Conservation (phyloP, 2,113 vertebrate genomes). For the Steatornis caripensis region DNA sequence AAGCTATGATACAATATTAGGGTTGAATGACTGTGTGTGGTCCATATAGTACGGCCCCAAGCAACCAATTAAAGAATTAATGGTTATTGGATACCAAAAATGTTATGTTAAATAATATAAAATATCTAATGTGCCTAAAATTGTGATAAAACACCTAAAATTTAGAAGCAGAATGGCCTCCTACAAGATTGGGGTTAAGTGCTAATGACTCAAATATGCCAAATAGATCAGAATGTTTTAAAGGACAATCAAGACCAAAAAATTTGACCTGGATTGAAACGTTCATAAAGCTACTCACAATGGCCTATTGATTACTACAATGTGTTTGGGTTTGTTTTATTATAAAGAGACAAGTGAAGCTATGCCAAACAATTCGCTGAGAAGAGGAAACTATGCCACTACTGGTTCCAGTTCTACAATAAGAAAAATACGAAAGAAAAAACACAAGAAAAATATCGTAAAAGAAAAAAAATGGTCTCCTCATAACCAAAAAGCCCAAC, state of each 20-base stretch:
- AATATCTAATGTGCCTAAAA: constrained; percentile 36
- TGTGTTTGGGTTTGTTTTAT: constrained; percentile 36
- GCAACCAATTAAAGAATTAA: constrained; percentile 63
- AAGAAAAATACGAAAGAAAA: constrained; percentile 4
- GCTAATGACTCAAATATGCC: constrained; percentile 16
- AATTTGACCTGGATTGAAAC: constrained; percentile 6
- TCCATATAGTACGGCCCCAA: constrained; percentile 36
- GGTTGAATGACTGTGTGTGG: constrained; percentile 45
- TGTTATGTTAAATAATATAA: constrained; percentile 47
- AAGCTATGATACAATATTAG: constrained; percentile 27
- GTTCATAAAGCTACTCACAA: constrained; percentile 31
- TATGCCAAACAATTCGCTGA: constrained; percentile 7
- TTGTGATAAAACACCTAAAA: constrained; percentile 35
- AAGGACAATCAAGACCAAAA: constrained; percentile 13
- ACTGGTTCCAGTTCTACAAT: constrained; percentile 11
- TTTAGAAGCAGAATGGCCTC: background rate
- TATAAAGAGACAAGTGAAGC: constrained; percentile 36
- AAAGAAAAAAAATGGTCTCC: background rate
- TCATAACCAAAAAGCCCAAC: background rate
- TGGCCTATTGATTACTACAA: constrained; percentile 45
- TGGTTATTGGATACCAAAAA: constrained; percentile 52
- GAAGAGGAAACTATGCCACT: constrained; percentile 36
- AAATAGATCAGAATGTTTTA: constrained; percentile 9
- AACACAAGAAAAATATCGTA: background rate
- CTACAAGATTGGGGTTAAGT: constrained; percentile 20